Base-by-base conservation (phyloP, 2,888 invertebrate genomes). In the Aphodius sticticus region DNA sequence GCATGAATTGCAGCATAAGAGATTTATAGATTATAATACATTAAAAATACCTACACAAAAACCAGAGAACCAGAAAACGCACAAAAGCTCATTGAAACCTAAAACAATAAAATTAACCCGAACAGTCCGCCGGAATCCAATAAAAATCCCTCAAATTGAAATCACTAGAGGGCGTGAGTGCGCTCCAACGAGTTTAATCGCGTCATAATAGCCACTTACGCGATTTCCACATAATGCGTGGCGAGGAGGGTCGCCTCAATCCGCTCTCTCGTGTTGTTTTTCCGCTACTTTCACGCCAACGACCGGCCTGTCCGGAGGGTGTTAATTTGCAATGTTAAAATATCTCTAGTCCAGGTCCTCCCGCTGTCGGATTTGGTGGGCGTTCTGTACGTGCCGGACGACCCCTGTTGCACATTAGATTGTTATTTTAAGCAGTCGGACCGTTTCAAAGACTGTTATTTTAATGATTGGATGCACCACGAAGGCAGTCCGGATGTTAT, bases 391-490 rank as follows among this genome's bases (percentile, higher is more conserved):
- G 71, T 76, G 79, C 35, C 53, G 70, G 37, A 26, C 16, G 76
- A 70, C 70, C 79, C 76, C 76, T 76, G 53, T 76, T 76, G 26
- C 72, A 72, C 69, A 71, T 79, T 76, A 76, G 9, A 70, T 79
- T 69, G 71, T 76, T 79, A 76, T 79, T 76, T 76, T 53, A 79
- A 7, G 69, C 16, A 69, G 36, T 36, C 70, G 9, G 71, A 71
- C 26, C 76, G 26, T 69, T 69, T 53, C 79, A 6, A 26, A 76
- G 35, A 14, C 70, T 69, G 16, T 36, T 71, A 69, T 53, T 69
- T 76, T 79, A 78, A 76, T 78, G 15, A 76, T 78, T 53, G 74
- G 38, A 26, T 74, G 74, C 72, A 69, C 72, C 37, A 69, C 37
- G n/a, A 26, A 72, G 14, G 12, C 74, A 69, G n/a, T 72, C 26